Evolutionary conservation across 2,888 invertebrate genomes (phyloP).

Genomic region (Diploptera punctata): DNA sequence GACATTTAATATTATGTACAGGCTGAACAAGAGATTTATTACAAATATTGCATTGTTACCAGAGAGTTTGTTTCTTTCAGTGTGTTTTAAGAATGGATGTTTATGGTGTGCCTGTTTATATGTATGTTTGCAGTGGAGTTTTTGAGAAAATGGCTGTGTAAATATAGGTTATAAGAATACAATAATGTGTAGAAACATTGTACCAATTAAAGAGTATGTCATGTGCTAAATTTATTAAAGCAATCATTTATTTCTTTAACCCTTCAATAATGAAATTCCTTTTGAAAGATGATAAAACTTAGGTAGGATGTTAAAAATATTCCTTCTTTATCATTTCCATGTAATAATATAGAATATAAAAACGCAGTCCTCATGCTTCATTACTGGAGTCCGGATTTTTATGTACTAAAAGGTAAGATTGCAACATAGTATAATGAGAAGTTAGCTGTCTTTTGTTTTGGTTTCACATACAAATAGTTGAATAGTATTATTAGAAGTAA

Average conservation of each 20-base stretch:
- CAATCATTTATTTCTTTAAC: background rate
- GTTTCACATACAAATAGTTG: too few relatives aligned
- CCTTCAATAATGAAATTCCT: too few relatives aligned
- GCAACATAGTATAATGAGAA: too few relatives aligned
- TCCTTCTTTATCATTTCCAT: too few relatives aligned
- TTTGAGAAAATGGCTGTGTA: constrained; percentile 11
- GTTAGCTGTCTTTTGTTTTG: too few relatives aligned
- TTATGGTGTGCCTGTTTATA: background rate
- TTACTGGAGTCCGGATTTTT: too few relatives aligned
- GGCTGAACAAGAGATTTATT: background rate
- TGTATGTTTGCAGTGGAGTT: background rate
- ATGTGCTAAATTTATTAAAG: background rate
- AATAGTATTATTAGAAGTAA: too few relatives aligned
- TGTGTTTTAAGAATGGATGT: background rate
- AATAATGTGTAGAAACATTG: background rate
- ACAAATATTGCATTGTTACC: background rate
- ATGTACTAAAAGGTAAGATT: too few relatives aligned
- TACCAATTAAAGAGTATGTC: background rate
- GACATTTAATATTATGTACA: background rate
- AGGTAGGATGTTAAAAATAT: too few relatives aligned
- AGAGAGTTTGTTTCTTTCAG: background rate
- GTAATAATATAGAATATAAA: too few relatives aligned
- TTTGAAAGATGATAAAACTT: too few relatives aligned
- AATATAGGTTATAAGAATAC: constrained; percentile 3
- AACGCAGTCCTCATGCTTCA: too few relatives aligned